Base-by-base conservation (phyloP, 1,140 invertebrate genomes). In the Trinorchestia longiramus region DNA sequence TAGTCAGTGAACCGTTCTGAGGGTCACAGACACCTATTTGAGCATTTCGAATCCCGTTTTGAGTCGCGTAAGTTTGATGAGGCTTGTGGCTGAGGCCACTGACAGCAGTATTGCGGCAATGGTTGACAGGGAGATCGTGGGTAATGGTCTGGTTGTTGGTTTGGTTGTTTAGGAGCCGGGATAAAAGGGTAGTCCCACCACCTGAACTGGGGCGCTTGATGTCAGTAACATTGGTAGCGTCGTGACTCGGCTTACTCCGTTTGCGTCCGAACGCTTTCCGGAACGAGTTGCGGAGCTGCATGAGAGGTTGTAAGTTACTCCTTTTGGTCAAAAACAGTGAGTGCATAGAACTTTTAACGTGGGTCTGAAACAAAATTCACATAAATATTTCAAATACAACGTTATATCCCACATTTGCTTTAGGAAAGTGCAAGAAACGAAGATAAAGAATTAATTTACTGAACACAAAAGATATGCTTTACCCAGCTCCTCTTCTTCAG, bases 401-500 rank as follows among this genome's bases (percentile, higher is more conserved):
- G n/a, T n/a, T n/a, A n/a, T n/a, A n/a, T n/a, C n/a, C n/a, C n/a
- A n/a, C n/a, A n/a, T n/a, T n/a, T n/a, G n/a, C n/a, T n/a, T n/a
- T n/a, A n/a, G n/a, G n/a, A n/a, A n/a, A n/a, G n/a, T n/a, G n/a
- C n/a, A n/a, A n/a, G n/a, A n/a, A n/a, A n/a, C n/a, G n/a, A n/a
- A n/a, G n/a, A n/a, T n/a, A n/a, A n/a, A n/a, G n/a, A n/a, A n/a
- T 77, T 77, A 77, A 77, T 28, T 77, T 23, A 23, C 87, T 8
- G 87, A 36, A 41, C 87, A 87, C 40, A 87, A 87, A 40, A 36
- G 87, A 87, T 62, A 95, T 95, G 19, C 41, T 96, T 96, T 96
- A 96, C 96, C 96, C 96, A 96, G 87, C 96, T 96, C 77, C 96
- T 95, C 53, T 96, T 96, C 94, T 96, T 96, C 91, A 96, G 62